A percentile compares a stretch with the other conserved stretches of the same genome.
Evolutionary conservation across 2,797 vertebrate species (phyloP).

Genomic region (Melopsittacus undulatus): DNA sequence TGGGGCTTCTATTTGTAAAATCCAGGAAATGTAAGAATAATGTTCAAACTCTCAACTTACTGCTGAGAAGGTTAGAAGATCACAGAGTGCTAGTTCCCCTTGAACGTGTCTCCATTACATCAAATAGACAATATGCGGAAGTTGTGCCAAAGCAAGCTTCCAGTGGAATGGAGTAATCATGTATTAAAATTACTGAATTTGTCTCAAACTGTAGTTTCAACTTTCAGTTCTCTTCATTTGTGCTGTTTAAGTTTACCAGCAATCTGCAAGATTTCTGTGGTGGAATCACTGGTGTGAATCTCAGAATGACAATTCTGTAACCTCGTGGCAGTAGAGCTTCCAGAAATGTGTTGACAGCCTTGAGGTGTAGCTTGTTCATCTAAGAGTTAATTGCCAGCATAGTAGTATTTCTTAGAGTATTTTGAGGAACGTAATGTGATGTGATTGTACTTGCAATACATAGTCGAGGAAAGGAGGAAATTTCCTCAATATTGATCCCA

Average conservation of each 20-base stretch:
- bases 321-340: not conserved
- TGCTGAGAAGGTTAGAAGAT: not conserved
- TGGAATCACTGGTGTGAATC: not conserved
- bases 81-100: not conserved
- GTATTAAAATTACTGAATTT: not conserved
- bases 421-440: not conserved
- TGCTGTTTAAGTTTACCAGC: not conserved
- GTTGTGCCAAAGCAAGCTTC: not conserved
- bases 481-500: not conserved
- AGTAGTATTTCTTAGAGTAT: not conserved
- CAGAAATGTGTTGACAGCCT: not conserved
- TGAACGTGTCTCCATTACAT: not conserved
- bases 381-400: not conserved
- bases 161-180: not conserved
- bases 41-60: not conserved
- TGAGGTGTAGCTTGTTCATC: not conserved
- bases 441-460: not conserved
- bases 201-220: not conserved
- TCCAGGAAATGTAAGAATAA: not conserved
- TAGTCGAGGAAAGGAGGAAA: not conserved
- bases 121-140: fast-evolving
- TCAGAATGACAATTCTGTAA: not conserved
- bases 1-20: not conserved
- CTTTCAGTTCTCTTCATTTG: not conserved
- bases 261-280: not conserved